These are phyloP conservation scores for Anthoscopus minutus DNA, from an alignment of 2,113 vertebrate species.

Conservation along the genomic window DNA sequence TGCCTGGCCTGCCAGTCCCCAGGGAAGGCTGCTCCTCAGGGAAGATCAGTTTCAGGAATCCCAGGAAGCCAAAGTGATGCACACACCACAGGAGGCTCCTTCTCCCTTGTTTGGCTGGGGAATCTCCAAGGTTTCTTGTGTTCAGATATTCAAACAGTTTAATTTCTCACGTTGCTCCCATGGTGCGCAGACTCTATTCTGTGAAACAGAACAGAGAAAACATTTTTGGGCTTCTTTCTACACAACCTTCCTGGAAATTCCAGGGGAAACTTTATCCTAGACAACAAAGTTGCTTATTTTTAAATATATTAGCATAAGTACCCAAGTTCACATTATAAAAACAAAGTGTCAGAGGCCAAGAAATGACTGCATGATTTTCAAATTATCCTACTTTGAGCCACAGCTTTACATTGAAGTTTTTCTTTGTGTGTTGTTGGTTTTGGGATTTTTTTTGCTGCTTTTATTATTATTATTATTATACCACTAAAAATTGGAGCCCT, in stretches of 20 bases:
- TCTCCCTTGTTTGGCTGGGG: background rate
- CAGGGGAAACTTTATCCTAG: background rate
- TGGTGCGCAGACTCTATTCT: background rate
- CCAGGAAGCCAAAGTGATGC: background rate
- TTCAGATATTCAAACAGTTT: background rate
- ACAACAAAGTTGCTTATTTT: background rate
- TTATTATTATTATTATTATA: no score
- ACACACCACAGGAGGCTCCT: background rate
- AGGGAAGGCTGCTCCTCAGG: background rate
- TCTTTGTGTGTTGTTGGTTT: no score
- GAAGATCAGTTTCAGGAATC: background rate
- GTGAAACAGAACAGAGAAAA: background rate
- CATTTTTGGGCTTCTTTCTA: background rate
- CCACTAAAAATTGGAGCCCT: background rate
- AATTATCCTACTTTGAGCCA: background rate
- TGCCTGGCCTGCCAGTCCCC: background rate
- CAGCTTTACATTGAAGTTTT: background rate
- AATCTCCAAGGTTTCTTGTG: background rate
- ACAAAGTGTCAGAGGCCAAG: background rate
- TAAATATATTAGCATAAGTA: background rate
- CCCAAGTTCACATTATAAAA: background rate
- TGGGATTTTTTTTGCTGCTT: background rate
- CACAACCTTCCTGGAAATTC: fast-evolving
- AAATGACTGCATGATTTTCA: background rate
- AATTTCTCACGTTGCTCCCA: fast-evolving